Percentiles rank a stretch among this genome's conserved stretches.
These are phyloP conservation scores for Cyrtorhinus lividipennis DNA, from an alignment of 1,140 invertebrate genomes.

Conservation along the genomic window DNA sequence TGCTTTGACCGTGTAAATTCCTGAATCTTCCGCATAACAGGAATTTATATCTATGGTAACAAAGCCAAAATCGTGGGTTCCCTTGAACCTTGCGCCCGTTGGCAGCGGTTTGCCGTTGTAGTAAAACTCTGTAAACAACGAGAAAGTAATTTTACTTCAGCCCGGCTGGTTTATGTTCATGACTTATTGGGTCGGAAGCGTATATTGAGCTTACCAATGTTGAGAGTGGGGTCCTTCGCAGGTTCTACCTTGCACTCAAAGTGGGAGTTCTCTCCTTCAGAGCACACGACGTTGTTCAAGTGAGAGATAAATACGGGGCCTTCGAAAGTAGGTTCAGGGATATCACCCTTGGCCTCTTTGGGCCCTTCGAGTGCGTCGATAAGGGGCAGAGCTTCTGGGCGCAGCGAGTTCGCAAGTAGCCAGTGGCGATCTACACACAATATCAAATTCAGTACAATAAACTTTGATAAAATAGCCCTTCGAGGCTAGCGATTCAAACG, in stretches of 20 bases:
- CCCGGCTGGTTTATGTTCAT: too few species aligned
- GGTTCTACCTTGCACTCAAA: slow-evolving; percentile 93
- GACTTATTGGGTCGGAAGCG: not conserved
- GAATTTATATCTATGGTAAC: slow-evolving; percentile 68
- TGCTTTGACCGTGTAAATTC: slow-evolving; percentile 80
- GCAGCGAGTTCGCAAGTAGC: slow-evolving; percentile 72
- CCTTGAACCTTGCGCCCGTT: slow-evolving; percentile 63
- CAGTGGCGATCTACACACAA: slow-evolving; percentile 66
- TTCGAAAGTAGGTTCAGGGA: slow-evolving; percentile 62
- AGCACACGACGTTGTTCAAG: slow-evolving; percentile 76
- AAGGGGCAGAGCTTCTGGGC: slow-evolving; percentile 76
- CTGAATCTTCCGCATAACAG: slow-evolving; percentile 74
- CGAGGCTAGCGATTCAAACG: too few species aligned
- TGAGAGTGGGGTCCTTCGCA: slow-evolving; percentile 84
- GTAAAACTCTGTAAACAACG: slow-evolving; percentile 54
- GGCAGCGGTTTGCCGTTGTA: slow-evolving; percentile 69
- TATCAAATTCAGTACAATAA: too few species aligned
- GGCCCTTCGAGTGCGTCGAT: slow-evolving; percentile 77
- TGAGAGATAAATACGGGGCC: slow-evolving; percentile 78
- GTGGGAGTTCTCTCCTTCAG: slow-evolving; percentile 78
- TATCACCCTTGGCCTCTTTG: slow-evolving; percentile 40
- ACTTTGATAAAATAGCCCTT: too few species aligned
- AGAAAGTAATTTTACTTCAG: slow-evolving; percentile 6
- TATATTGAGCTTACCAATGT: slow-evolving; percentile 39
- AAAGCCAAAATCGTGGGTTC: slow-evolving; percentile 79